Conservation (phyloP, 2,888 invertebrate genomes). For the Scotopteryx bipunctaria region DNA sequence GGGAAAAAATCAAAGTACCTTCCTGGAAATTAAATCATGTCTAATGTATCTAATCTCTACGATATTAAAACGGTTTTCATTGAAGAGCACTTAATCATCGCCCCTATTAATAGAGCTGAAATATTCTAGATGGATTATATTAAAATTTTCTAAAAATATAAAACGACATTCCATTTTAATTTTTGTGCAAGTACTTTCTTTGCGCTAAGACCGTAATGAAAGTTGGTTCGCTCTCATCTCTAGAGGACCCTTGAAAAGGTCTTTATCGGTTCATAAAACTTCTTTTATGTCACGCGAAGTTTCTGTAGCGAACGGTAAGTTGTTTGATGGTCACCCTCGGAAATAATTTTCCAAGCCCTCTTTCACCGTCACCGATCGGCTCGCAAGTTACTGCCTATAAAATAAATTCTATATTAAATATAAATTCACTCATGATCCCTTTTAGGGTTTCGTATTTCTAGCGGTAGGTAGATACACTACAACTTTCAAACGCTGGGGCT, state of each 20-base stretch:
- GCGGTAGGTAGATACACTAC: too few relatives aligned
- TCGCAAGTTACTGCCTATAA: constrained; percentile 68
- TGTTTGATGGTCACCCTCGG: constrained; percentile 75
- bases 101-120: too few relatives aligned
- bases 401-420: constrained; percentile 70
- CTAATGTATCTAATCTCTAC: too few relatives aligned
- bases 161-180: constrained; percentile 15
- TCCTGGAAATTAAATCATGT: too few relatives aligned
- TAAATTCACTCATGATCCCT: constrained; percentile 76
- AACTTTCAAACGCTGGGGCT: too few relatives aligned
- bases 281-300: constrained; percentile 73
- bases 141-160: neutral
- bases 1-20: too few relatives aligned
- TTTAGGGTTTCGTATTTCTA: constrained; percentile 44
- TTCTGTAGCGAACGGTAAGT: constrained; percentile 70
- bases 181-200: constrained; percentile 16
- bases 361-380: constrained; percentile 63
- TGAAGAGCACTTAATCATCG: too few relatives aligned
- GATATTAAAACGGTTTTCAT: too few relatives aligned
- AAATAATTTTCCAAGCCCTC: constrained; percentile 75
- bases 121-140: neutral
- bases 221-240: constrained; percentile 46
- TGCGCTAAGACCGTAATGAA: constrained; percentile 18
- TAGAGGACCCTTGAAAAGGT: constrained; percentile 69
- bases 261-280: constrained; percentile 79